A percentile compares a stretch with the other conserved stretches of the same genome.
These are phyloP conservation scores for Sebastes oblongus DNA, from an alignment of 2,797 vertebrate species.

Conservation along the genomic window DNA sequence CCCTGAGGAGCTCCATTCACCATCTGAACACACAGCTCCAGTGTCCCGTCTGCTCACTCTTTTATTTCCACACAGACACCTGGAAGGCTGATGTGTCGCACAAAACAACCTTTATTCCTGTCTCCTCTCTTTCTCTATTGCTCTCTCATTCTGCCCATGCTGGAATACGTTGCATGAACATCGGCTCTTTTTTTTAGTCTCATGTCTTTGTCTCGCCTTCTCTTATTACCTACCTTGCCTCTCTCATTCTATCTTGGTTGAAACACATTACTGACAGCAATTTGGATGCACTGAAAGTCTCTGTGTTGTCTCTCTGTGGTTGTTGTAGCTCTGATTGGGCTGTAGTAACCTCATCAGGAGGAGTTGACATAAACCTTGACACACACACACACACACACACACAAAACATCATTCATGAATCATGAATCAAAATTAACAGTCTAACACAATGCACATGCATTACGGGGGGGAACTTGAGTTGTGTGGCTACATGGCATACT, in stretches of 20 bases:
- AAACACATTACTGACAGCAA: conserved; percentile 33
- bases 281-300: conserved; percentile 15
- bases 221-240: conserved; percentile 30
- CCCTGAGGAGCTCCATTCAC: conserved; percentile 52
- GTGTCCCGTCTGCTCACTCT: conserved; percentile 51
- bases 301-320: not conserved
- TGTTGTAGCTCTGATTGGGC: not conserved
- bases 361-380: not conserved
- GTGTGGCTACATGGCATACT: not conserved
- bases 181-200: not conserved
- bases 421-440: not conserved
- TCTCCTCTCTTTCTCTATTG: not conserved
- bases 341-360: not conserved
- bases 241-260: not conserved
- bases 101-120: conserved; percentile 32
- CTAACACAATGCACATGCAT: not conserved
- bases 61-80: conserved; percentile 50
- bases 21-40: conserved; percentile 65
- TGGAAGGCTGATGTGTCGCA: conserved; percentile 31
- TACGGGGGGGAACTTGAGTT: too few relatives aligned
- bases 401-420: not conserved
- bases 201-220: conserved; percentile 13
- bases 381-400: not conserved
- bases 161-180: conserved; percentile 22
- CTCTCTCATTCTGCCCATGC: conserved; percentile 5